phyloP scores from a whole-genome alignment of 2,888 invertebrate genomes.

The Zygaena filipendulae region DNA sequence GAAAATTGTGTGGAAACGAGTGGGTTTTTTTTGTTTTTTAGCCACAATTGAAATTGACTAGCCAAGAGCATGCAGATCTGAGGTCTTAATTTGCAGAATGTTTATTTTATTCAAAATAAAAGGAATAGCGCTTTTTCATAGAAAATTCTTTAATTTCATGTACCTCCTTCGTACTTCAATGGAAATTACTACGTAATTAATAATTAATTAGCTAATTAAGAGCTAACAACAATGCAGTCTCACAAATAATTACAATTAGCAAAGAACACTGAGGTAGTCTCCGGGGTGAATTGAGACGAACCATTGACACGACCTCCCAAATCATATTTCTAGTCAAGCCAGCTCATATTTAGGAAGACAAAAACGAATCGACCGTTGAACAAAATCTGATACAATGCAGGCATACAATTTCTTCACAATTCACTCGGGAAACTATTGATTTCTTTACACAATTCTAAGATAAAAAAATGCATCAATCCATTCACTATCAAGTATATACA shows the following conservation, averaged over 20 bases:
- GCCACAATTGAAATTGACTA: too few relatives aligned
- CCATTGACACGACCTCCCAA: conserved; percentile 21
- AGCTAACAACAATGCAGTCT: conserved; percentile 67
- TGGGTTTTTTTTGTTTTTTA: too few relatives aligned
- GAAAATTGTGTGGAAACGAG: conserved; percentile 4
- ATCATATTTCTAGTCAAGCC: conserved; percentile 11
- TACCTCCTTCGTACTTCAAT: conserved; percentile 57
- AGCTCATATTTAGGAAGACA: conserved; percentile 20
- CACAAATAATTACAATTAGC: conserved; percentile 60
- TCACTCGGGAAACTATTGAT: conserved; percentile 21
- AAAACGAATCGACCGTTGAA: conserved; percentile 22
- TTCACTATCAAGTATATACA: conserved; percentile 21
- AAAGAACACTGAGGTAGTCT: conserved; percentile 56
- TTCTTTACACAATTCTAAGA: conserved; percentile 24
- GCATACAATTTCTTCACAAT: conserved; percentile 18
- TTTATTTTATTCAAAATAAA: too few relatives aligned
- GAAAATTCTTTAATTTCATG: conserved; percentile 58
- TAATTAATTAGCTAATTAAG: conserved; percentile 52
- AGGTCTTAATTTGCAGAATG: too few relatives aligned
- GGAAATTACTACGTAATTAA: conserved; percentile 58
- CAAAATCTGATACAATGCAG: conserved; percentile 29
- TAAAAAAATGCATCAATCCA: conserved; percentile 58
- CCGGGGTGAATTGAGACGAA: conserved; percentile 37
- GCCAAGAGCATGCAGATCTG: neutral
- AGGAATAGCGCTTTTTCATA: conserved; percentile 31